A percentile compares a stretch with the other conserved stretches of the same genome.
Conservation (phyloP, 2,797 vertebrate genomes). For the Salmo trutta region DNA sequence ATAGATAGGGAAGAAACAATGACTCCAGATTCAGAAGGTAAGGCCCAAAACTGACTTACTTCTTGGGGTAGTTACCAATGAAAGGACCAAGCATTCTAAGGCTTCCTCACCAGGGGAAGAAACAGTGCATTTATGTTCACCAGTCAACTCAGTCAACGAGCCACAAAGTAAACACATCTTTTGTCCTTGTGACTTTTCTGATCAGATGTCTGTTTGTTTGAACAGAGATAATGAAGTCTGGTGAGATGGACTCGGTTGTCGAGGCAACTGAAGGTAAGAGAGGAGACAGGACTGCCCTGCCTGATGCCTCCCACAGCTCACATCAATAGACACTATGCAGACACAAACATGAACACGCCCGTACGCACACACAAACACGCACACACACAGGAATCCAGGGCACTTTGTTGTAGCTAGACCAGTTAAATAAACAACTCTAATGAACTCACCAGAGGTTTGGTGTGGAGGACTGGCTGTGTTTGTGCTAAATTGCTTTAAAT, state of each 20-base stretch:
- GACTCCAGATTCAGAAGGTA: slow-evolving; percentile 31
- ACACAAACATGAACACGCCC: neutral
- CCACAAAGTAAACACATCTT: neutral
- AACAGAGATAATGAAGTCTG: slow-evolving; percentile 19
- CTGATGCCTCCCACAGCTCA: neutral
- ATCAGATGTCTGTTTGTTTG: slow-evolving; percentile 11
- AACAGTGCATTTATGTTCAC: too few species aligned
- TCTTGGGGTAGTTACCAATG: neutral
- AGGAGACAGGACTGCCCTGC: neutral
- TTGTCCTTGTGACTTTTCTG: neutral
- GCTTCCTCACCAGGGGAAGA: neutral
- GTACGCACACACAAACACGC: neutral
- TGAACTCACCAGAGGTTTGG: slow-evolving; percentile 54
- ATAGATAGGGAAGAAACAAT: slow-evolving; percentile 12
- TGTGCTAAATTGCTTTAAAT: slow-evolving; percentile 42
- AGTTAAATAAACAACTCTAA: slow-evolving; percentile 59
- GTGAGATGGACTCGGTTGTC: slow-evolving; percentile 3
- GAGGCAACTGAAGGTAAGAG: slow-evolving; percentile 13
- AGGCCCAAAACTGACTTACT: slow-evolving; percentile 1
- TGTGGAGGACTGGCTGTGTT: slow-evolving; percentile 40
- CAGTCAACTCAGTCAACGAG: neutral
- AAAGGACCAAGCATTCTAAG: neutral
- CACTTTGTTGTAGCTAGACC: slow-evolving; percentile 52
- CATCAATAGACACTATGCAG: neutral
- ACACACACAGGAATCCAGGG: slow-evolving; percentile 20